Conservation (phyloP, 2,113 vertebrate species). For the Saguinus midas region DNA sequence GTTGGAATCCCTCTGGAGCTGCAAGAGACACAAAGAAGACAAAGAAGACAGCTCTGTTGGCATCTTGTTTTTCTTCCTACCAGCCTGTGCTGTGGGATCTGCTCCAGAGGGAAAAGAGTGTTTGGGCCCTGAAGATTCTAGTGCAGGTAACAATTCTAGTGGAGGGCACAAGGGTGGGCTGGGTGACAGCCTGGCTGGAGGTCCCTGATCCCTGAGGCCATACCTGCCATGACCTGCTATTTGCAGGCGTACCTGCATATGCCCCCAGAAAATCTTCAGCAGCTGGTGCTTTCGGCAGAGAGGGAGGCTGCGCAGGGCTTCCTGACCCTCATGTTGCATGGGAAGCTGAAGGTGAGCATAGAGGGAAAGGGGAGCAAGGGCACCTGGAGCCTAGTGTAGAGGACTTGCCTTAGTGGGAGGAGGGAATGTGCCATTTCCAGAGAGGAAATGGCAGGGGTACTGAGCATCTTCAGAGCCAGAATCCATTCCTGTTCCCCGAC, state of each 20-base stretch:
- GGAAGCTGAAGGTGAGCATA: slow-evolving; percentile 83
- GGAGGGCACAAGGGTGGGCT: not conserved
- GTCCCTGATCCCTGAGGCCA: not conserved
- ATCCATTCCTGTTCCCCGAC: not conserved
- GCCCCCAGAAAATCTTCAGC: slow-evolving; percentile 88
- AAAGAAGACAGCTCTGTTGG: not conserved
- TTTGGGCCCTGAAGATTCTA: slow-evolving; percentile 86
- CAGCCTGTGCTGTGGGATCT: slow-evolving; percentile 91
- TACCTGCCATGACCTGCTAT: not conserved
- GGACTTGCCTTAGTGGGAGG: not conserved
- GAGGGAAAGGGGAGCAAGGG: not conserved
- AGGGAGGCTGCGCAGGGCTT: slow-evolving; percentile 88
- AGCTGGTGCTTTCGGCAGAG: slow-evolving; percentile 88
- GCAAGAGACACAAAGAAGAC: not conserved
- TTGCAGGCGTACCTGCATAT: slow-evolving; percentile 89
- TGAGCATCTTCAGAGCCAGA: not conserved
- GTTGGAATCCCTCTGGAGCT: not conserved
- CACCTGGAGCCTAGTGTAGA: not conserved
- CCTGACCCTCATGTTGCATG: slow-evolving; percentile 85
- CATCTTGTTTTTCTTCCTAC: slow-evolving; percentile 50
- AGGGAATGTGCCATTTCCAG: not conserved
- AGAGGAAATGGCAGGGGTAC: not conserved
- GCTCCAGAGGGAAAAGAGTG: slow-evolving; percentile 87
- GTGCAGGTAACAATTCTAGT: slow-evolving; percentile 84
- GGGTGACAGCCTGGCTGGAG: not conserved